These are phyloP conservation scores for Leptura quadrifasciata DNA, from an alignment of 2,888 invertebrate species.

Conservation along the genomic window DNA sequence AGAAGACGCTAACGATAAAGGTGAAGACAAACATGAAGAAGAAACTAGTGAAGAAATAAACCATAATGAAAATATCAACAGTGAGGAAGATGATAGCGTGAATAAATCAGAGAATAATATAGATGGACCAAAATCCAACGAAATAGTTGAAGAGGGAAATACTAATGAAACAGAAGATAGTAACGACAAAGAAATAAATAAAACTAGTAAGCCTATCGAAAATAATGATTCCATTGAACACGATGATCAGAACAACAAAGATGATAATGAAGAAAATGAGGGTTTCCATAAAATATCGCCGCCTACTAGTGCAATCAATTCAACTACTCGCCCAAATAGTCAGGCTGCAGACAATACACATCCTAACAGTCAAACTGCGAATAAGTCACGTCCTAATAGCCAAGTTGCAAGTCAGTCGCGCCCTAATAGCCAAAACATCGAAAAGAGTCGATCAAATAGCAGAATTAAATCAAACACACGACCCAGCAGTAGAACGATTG, in stretches of 20 bases:
- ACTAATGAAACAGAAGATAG: conserved; percentile 9
- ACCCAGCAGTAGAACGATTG: conserved; percentile 48
- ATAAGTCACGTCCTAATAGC: conserved; percentile 35
- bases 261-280: conserved; percentile 10
- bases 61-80: background rate
- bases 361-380: background rate
- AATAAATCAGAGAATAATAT: conserved; percentile 10
- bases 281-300: conserved; percentile 42
- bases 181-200: conserved; percentile 31
- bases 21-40: conserved; percentile 29
- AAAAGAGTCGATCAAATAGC: conserved; percentile 45
- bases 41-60: conserved; percentile 29
- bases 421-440: conserved; percentile 38
- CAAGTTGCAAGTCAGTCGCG: conserved; percentile 37
- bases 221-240: conserved; percentile 22
- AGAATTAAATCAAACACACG: conserved; percentile 44
- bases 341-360: background rate
- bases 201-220: background rate
- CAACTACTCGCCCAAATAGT: background rate
- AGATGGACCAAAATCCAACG: background rate
- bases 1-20: conserved; percentile 49
- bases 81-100: conserved; percentile 28
- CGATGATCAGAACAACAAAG: conserved; percentile 9
- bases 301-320: conserved; percentile 29
- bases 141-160: conserved; percentile 23